These are phyloP conservation scores for Lucilia sericata DNA, from an alignment of 1,140 invertebrate genomes.

Conservation along the genomic window DNA sequence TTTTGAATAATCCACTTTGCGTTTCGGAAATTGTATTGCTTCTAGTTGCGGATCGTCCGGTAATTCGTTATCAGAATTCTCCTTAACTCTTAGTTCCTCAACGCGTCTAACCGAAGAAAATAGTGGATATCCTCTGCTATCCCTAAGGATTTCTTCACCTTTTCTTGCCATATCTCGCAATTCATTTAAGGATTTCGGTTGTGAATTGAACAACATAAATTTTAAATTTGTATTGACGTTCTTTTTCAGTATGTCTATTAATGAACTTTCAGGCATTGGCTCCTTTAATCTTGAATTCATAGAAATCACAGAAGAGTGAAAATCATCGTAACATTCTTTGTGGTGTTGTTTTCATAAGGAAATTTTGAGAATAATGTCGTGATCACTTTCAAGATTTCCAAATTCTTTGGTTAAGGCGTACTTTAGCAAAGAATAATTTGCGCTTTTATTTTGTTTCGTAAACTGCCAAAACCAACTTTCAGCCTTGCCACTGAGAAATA, in stretches of 20 bases:
- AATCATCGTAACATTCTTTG: background rate
- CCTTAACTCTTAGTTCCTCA: too few relatives aligned
- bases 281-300: background rate
- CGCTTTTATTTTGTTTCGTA: background rate
- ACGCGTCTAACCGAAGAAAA: too few relatives aligned
- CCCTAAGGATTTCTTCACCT: too few relatives aligned
- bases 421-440: background rate
- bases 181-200: too few relatives aligned
- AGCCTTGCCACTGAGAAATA: background rate
- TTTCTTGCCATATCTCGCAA: too few relatives aligned
- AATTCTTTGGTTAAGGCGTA: background rate
- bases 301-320: background rate
- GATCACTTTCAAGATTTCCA: background rate
- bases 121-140: too few relatives aligned
- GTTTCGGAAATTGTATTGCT: too few relatives aligned
- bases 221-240: background rate
- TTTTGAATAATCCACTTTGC: constrained; percentile 1
- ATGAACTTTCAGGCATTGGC: too few relatives aligned
- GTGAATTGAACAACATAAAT: constrained; percentile 1
- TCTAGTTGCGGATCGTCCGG: too few relatives aligned
- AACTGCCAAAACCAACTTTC: background rate
- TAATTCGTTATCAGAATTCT: too few relatives aligned
- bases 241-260: background rate
- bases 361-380: background rate
- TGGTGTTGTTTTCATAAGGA: background rate